Percentiles rank a stretch among this genome's conserved stretches.
Evolutionary conservation across 2,797 vertebrate species (phyloP).

Genomic region (Fratercula arctica): DNA sequence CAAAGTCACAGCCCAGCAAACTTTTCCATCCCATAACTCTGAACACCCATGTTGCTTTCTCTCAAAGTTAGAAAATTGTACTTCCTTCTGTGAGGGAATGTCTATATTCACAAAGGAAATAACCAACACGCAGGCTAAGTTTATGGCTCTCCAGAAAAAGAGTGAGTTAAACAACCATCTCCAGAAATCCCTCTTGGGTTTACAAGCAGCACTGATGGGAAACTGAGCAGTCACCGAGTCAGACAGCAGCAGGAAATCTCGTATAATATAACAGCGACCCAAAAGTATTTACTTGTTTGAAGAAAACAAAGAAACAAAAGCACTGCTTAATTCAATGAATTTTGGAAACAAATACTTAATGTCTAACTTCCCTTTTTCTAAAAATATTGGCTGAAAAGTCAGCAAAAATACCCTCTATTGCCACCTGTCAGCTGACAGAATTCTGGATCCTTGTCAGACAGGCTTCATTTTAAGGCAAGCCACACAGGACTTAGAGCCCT

Average conservation of each 20-base stretch:
- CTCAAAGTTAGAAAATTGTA: background rate
- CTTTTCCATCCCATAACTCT: conserved; percentile 17
- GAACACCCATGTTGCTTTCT: background rate
- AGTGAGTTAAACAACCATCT: background rate
- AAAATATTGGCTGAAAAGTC: background rate
- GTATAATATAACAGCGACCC: background rate
- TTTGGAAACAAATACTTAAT: background rate
- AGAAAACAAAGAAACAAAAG: background rate
- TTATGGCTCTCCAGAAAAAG: background rate
- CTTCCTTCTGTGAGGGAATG: background rate
- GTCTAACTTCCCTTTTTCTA: background rate
- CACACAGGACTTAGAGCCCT: background rate
- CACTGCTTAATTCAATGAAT: background rate
- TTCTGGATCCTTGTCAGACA: conserved; percentile 10
- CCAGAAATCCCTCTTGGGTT: background rate
- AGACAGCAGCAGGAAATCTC: background rate
- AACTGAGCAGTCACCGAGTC: background rate
- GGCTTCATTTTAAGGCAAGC: conserved; percentile 29
- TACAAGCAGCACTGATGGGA: background rate
- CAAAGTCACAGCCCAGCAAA: conserved; percentile 52
- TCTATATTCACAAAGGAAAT: background rate
- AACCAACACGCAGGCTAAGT: background rate
- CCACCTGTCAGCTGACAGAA: conserved; percentile 1
- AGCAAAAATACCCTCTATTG: background rate
- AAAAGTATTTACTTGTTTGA: background rate